These are phyloP conservation scores for Agrochola circellaris DNA, from an alignment of 2,888 invertebrate genomes.

Conservation along the genomic window DNA sequence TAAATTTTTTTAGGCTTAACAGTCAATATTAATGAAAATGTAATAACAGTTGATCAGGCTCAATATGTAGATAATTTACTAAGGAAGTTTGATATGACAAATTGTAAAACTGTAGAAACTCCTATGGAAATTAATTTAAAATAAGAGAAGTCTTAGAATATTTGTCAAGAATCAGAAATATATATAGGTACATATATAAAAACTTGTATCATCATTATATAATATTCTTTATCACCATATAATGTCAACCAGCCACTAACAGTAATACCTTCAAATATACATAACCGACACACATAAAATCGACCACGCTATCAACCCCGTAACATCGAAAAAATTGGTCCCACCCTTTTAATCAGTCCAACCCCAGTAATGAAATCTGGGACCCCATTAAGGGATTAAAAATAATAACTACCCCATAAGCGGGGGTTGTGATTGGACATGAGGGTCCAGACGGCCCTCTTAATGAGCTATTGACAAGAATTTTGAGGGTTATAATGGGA, in stretches of 20 bases:
- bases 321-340: slow-evolving; percentile 73
- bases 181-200: too few relatives aligned
- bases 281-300: slow-evolving; percentile 47
- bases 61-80: too few relatives aligned
- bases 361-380: slow-evolving; percentile 89
- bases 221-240: background rate
- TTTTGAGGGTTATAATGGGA: slow-evolving; percentile 52
- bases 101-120: too few relatives aligned
- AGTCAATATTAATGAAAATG: too few relatives aligned
- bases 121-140: too few relatives aligned
- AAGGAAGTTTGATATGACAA: too few relatives aligned
- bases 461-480: slow-evolving; percentile 84
- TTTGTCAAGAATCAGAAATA: too few relatives aligned
- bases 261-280: background rate
- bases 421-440: slow-evolving; percentile 79
- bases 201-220: too few relatives aligned
- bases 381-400: slow-evolving; percentile 90
- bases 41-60: too few relatives aligned
- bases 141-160: too few relatives aligned
- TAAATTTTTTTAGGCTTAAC: too few relatives aligned
- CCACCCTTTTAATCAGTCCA: slow-evolving; percentile 88
- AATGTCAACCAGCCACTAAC: background rate
- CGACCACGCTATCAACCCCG: slow-evolving; percentile 63
- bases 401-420: slow-evolving; percentile 86
- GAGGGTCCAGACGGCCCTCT: slow-evolving; percentile 73